Base-by-base conservation (phyloP, 2,888 invertebrate genomes). In the Nomada goodeniana region DNA sequence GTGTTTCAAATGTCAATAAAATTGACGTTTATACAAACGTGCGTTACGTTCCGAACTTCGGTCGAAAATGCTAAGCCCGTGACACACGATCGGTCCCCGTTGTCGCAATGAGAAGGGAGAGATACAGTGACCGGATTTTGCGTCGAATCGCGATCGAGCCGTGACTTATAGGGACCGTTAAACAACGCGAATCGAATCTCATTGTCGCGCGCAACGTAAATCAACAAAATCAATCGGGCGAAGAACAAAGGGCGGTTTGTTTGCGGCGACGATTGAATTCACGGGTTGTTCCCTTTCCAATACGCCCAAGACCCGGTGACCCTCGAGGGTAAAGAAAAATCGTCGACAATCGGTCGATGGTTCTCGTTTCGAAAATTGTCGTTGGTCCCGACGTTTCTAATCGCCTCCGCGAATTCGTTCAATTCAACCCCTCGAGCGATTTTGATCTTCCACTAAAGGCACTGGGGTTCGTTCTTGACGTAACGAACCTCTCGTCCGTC, bases 181-280 rank as follows among this genome's bases (percentile, higher is more conserved):
- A 77, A 53, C 26, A 64, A 68, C 53, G 7, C 57, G 65, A 81
- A 69, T 73, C 69, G 80, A 74, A 52, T 69, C 18, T 1, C 52
- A 60, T 74, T 72, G 79, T 72, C 7, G 23, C 29, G 20, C 11
- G 9, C 20, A 20, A 57, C 26, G 52, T 18, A 23, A 53, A 20
- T 23, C 42, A 15, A 42, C 18, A 29, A 47, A 75, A 50, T 23
- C 47, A 60, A 71, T 75, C 20, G 42, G 50, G 42, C 29, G 26
- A 15, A 53, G 57, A 36, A 74, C 67, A 83, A 83, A 82, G 50
- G 50, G 23, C 23, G 5, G 5, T 52, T 47, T 64, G 29, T 59
- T 64, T 44, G 63, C 20, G 52, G 53, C 5, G 23, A 71, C 64
- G 53, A 69, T 57, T 93, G 69, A 60, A 13, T 20, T 42, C 23